These are phyloP conservation scores for Hymenopus coronatus DNA, from an alignment of 2,888 invertebrate species.

Conservation along the genomic window DNA sequence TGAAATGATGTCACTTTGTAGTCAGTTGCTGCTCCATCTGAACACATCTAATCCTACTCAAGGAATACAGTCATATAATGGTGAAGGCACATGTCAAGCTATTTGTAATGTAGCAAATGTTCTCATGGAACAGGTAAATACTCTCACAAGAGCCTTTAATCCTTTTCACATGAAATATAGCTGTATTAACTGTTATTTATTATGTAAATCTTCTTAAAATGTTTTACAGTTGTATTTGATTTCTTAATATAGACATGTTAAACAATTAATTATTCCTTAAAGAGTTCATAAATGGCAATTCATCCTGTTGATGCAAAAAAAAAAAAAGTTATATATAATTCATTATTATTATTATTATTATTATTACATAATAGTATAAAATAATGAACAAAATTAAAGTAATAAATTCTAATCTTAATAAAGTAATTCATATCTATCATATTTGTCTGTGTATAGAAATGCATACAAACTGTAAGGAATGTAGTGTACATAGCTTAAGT, in stretches of 20 bases:
- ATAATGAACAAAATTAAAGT: too few relatives aligned
- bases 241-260: neutral
- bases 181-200: neutral
- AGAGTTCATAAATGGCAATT: too few relatives aligned
- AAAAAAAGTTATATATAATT: too few relatives aligned
- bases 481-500: too few relatives aligned
- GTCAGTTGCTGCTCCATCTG: slow-evolving; percentile 74
- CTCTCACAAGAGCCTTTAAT: neutral
- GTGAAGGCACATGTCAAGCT: slow-evolving; percentile 67
- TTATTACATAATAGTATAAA: too few relatives aligned
- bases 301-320: too few relatives aligned
- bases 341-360: too few relatives aligned
- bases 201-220: neutral
- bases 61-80: slow-evolving; percentile 53
- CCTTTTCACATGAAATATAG: slow-evolving; percentile 1
- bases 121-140: slow-evolving; percentile 49
- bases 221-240: slow-evolving; percentile 14
- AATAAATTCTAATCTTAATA: too few relatives aligned
- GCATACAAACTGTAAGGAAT: too few relatives aligned
- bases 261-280: too few relatives aligned
- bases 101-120: slow-evolving; percentile 64
- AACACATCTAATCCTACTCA: slow-evolving; percentile 54
- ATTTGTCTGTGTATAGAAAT: too few relatives aligned
- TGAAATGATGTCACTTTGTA: slow-evolving; percentile 76
- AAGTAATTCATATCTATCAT: too few relatives aligned